phyloP scores from a whole-genome alignment of 2,888 invertebrate species.

The Limnephilus lunatus region DNA sequence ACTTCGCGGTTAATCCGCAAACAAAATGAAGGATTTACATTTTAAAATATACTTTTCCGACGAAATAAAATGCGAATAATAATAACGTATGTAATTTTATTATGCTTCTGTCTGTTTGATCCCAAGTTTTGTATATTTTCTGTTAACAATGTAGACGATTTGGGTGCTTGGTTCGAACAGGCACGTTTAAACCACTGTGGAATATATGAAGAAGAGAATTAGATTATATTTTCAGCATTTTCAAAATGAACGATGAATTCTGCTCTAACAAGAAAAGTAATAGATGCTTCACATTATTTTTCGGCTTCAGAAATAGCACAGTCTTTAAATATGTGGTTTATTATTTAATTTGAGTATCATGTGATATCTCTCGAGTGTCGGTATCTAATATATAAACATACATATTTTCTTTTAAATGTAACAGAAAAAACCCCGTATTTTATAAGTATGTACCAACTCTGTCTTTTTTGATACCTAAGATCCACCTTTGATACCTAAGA shows the following conservation, averaged over 20 bases:
- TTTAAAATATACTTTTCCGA: constrained; percentile 14
- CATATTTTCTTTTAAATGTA: no score
- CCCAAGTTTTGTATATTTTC: background rate
- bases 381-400: no score
- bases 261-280: background rate
- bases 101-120: background rate
- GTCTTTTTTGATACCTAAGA: no score
- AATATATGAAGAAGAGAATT: background rate
- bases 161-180: background rate
- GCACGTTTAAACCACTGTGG: background rate
- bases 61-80: background rate
- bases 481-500: no score
- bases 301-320: background rate
- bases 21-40: constrained; percentile 29
- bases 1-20: constrained; percentile 30
- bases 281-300: background rate
- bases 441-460: no score
- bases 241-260: background rate
- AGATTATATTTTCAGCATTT: background rate
- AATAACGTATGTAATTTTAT: background rate
- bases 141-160: background rate
- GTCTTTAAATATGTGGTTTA: background rate
- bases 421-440: no score
- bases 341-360: background rate
- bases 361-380: background rate